Evolutionary conservation across 2,797 vertebrate genomes (phyloP).

Genomic region (Semotilus atromaculatus): DNA sequence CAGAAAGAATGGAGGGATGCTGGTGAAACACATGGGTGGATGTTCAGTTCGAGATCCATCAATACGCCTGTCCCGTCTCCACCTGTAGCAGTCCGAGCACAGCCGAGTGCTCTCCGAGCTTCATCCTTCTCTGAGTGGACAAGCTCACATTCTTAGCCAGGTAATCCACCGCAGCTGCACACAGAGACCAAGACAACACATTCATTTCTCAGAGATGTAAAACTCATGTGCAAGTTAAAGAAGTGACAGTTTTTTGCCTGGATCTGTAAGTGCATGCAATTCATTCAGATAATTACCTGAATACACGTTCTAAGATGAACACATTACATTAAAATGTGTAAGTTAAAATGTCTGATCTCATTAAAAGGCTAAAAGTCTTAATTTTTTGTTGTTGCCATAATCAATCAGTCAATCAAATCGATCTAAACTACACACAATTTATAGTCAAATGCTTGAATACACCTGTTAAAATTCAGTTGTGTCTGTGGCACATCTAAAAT

Average conservation of each 20-base stretch:
- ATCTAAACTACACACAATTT: background rate
- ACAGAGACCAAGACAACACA: conserved; percentile 14
- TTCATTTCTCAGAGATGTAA: background rate
- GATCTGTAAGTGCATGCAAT: background rate
- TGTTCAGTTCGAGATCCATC: conserved; percentile 57
- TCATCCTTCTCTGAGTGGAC: conserved; percentile 94
- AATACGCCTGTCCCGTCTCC: conserved; percentile 96
- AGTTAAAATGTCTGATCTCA: background rate
- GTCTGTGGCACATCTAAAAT: background rate
- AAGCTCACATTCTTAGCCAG: conserved; percentile 97
- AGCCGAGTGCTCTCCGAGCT: conserved; percentile 92
- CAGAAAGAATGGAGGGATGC: conserved; percentile 61
- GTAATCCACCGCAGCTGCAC: conserved; percentile 89
- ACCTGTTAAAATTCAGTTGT: background rate
- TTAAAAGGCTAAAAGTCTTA: background rate
- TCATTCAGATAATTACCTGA: background rate
- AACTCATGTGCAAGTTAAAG: background rate
- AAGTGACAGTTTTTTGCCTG: background rate
- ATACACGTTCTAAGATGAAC: background rate
- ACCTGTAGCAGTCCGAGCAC: conserved; percentile 96
- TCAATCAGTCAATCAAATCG: background rate
- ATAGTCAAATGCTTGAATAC: background rate
- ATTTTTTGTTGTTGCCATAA: background rate
- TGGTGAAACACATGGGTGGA: conserved; percentile 63
- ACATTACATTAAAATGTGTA: too few relatives aligned